Base-by-base conservation (phyloP, 2,888 invertebrate species). In the Himalopsyche kuldschensis region DNA sequence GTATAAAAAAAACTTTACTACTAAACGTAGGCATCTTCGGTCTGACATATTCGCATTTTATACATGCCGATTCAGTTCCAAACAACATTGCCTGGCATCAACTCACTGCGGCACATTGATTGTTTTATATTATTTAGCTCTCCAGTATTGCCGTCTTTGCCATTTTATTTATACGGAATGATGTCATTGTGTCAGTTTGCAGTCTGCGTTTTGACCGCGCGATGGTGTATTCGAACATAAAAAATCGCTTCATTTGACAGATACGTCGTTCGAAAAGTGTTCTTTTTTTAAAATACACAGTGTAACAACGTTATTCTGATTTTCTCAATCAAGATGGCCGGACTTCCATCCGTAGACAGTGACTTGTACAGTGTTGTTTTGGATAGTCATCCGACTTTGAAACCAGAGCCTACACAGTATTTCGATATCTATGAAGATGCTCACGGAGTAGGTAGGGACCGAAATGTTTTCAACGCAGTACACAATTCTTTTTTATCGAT, bases 341-440 rank as follows among this genome's bases (percentile, higher is more conserved):
- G 55, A 6, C 20, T 55, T 20, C 55, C 55, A 20, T 55, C 55
- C 32, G 91, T 92, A 86, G 91, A 92, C 85, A 90, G 91, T 80
- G 92, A 91, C 88, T 87, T 91, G 86, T 92, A 92, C 86, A 91
- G 91, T 84, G 90, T 89, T 88, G 90, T 92, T 87, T 87, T 91
- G 84, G 91, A 91, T 88, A 88, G 89, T 24, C 88, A 89, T 85
- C 87, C 88, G 11, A 88, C 88, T 84, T 87, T 89, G 84, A 88
- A 89, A 85, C 88, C 89, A 30, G 80, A 78, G 79, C 88, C 90
- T 84, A 83, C 80, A n/a, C 78, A 83, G 76, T 91, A 91, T 86
- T 90, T 90, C 76, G 90, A 91, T 84, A 90, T 91, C 3, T 91
- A 89, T 86, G 90, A 91, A 88, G 90, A 90, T 85, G 89, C 90